Evolutionary conservation across 2,888 invertebrate species (phyloP).

Genomic region (Galeopsomyia nigrocyanea): DNA sequence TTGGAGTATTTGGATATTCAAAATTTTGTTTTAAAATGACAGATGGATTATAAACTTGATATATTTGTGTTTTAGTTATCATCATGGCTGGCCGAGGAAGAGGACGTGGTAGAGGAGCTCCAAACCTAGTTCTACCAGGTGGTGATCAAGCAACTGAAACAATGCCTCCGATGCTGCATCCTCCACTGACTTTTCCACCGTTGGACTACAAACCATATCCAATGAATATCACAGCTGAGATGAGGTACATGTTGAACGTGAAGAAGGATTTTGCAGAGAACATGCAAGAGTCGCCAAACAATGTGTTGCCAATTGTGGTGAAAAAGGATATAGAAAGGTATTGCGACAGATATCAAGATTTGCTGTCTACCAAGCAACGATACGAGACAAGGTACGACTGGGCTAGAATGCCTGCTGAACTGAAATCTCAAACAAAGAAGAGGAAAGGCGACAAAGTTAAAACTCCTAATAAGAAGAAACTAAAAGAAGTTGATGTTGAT

Average conservation of each 20-base stretch:
- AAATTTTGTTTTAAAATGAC: background rate
- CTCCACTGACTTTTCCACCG: constrained; percentile 68
- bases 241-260: constrained; percentile 79
- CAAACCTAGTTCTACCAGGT: constrained; percentile 61
- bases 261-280: constrained; percentile 81
- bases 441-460: constrained; percentile 48
- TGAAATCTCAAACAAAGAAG: constrained; percentile 55
- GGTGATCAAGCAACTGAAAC: constrained; percentile 66
- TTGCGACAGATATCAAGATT: constrained; percentile 61
- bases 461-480: constrained; percentile 49
- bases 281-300: constrained; percentile 78
- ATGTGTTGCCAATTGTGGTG: constrained; percentile 61
- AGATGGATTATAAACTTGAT: constrained; percentile 5
- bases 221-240: constrained; percentile 67
- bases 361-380: constrained; percentile 52
- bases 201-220: constrained; percentile 70
- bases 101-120: constrained; percentile 64
- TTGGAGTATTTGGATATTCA: background rate
- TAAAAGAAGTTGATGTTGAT: constrained; percentile 59
- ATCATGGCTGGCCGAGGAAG: constrained; percentile 66
- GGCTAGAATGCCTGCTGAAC: constrained; percentile 60
- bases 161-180: constrained; percentile 66
- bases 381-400: constrained; percentile 61
- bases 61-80: constrained; percentile 10
- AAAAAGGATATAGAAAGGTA: constrained; percentile 66